These are phyloP conservation scores for Phyllostomus hastatus DNA, from an alignment of 2,113 vertebrate genomes.

Conservation along the genomic window DNA sequence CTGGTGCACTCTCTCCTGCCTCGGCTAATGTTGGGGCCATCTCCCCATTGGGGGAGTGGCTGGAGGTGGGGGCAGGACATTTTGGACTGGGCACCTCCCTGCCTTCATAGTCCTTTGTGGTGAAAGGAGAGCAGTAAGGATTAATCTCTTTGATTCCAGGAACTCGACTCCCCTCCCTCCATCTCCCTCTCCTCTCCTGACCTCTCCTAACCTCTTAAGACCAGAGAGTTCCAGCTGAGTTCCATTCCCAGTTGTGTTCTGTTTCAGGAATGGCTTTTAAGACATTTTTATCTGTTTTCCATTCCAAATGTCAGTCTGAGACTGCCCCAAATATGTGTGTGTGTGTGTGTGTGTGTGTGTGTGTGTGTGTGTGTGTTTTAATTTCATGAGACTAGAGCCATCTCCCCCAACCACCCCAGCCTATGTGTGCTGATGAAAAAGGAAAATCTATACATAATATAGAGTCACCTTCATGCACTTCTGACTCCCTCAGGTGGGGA, in stretches of 20 bases:
- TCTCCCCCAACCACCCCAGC: background rate
- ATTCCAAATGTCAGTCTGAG: background rate
- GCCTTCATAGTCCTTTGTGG: background rate
- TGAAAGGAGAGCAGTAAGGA: background rate
- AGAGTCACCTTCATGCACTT: background rate
- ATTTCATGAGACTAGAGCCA: background rate
- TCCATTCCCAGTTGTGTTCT: background rate
- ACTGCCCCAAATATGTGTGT: background rate
- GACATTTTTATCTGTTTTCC: background rate
- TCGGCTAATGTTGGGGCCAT: background rate
- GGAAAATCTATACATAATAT: background rate
- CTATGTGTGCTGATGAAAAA: background rate
- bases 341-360: too few species aligned
- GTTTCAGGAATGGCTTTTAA: background rate
- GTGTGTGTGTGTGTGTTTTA: background rate
- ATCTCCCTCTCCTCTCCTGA: background rate
- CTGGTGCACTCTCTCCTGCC: fast-evolving
- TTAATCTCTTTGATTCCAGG: background rate
- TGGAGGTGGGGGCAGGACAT: background rate
- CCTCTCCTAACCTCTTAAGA: background rate
- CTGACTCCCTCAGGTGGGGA: background rate
- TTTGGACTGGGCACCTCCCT: background rate
- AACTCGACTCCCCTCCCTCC: background rate
- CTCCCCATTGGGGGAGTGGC: background rate
- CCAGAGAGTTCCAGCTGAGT: background rate